phyloP scores from a whole-genome alignment of 2,888 invertebrate genomes.

The Thelaira solivaga region DNA sequence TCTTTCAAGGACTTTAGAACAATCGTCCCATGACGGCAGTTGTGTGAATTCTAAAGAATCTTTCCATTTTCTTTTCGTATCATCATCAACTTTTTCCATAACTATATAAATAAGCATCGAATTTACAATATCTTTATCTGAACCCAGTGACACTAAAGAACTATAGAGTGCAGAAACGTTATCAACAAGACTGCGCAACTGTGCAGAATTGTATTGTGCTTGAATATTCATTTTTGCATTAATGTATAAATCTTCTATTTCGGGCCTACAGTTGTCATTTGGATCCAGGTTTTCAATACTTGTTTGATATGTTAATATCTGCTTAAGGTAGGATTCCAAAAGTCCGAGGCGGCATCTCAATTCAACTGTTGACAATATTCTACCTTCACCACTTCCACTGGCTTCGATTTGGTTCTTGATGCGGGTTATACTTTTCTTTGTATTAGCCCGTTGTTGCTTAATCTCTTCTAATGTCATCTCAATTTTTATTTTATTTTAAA shows the following conservation, averaged over 20 bases:
- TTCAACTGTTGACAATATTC: too few species aligned
- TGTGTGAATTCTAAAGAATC: conserved; percentile 15
- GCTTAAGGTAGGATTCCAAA: conserved; percentile 30
- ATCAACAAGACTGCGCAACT: conserved; percentile 9
- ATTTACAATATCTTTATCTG: conserved; percentile 34
- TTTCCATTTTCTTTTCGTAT: conserved; percentile 25
- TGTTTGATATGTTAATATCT: not conserved
- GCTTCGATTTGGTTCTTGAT: not conserved
- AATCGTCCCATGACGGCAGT: conserved; percentile 22
- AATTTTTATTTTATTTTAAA: too few species aligned
- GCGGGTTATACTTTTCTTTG: conserved; percentile 6
- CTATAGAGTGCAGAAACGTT: conserved; percentile 41
- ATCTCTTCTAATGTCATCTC: not conserved
- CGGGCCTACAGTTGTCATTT: not conserved
- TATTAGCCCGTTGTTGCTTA: not conserved
- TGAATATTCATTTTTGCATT: not conserved
- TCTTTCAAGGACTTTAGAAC: conserved; percentile 28
- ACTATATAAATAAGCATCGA: conserved; percentile 24
- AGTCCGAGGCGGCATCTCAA: not conserved
- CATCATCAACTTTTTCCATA: conserved; percentile 14
- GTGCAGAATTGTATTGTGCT: not conserved
- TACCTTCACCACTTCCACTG: too few species aligned
- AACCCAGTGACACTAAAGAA: conserved; percentile 30
- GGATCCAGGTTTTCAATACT: conserved; percentile 1
- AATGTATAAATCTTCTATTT: conserved; percentile 6